Base-by-base conservation (phyloP, 2,113 vertebrate species). In the Agelaius tricolor region DNA sequence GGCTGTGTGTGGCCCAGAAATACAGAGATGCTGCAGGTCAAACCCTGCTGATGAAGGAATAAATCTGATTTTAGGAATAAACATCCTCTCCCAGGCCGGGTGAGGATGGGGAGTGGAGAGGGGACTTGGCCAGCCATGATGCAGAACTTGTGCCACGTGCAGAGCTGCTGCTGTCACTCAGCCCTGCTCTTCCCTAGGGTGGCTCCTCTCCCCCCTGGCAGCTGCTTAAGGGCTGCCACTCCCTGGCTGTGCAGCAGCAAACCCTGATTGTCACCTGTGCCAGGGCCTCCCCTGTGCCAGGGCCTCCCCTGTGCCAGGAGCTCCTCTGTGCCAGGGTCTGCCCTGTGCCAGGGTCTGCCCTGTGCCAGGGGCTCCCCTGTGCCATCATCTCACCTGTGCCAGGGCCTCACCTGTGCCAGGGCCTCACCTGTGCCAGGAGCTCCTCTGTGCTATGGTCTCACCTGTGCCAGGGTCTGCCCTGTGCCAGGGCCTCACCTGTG, bases 311-410 rank as follows among this genome's bases (percentile, higher is more conserved):
- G 10, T 74, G 54, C 41, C 41, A 44, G 17, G 54, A n/a, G n/a
- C 13, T 41, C 16, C 30, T 37, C 26, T 2, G 1, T 43, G 18
- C 47, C 58, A n/a, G 2, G 59, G 4, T 0, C 13, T n/a, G 8
- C 0, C 23, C 23, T 33, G 7, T 51, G 21, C 28, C 74, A 61
- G 21, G 51, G 3, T 0, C 16, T 43, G 12, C 0, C 30, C 15
- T 39, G 20, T 71, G 10, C 52, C 71, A 52, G 3, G 51, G 1
- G 3, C 52, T 54, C 16, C 1, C 28, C 28, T 30, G 28, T 65
- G 49, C 49, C 76, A 63, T 13, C 58, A 22, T 0, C 13, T n/a
- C 13, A 1, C 52, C 24, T 12, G 5, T 74, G 52, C 30, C 52
- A 43, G 16, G 39, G 23, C 0, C 13, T 39, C 8, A 0, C 31